phyloP scores from a whole-genome alignment of 2,888 invertebrate genomes.

The Ectemnius continuus region DNA sequence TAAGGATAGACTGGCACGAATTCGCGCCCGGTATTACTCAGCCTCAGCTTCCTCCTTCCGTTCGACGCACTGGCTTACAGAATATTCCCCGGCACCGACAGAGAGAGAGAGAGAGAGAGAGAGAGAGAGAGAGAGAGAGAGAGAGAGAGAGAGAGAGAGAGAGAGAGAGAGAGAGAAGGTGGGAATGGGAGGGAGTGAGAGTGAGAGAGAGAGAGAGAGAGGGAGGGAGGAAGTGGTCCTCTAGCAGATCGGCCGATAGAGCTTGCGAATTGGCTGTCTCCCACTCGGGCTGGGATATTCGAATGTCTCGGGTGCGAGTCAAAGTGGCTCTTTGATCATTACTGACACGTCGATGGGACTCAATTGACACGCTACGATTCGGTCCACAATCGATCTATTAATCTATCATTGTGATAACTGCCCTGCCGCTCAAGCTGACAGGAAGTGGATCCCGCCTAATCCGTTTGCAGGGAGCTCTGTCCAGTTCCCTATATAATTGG shows the following conservation, averaged over 20 bases:
- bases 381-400: slow-evolving; percentile 54
- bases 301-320: slow-evolving; percentile 25
- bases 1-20: slow-evolving; percentile 44
- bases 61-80: background rate
- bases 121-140: too few species aligned
- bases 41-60: slow-evolving; percentile 8
- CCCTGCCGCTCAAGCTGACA: slow-evolving; percentile 29
- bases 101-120: background rate
- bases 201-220: too few species aligned
- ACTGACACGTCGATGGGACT: slow-evolving; percentile 31
- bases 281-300: slow-evolving; percentile 19
- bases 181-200: too few species aligned
- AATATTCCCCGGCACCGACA: background rate
- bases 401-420: slow-evolving; percentile 36
- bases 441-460: slow-evolving; percentile 26
- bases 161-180: background rate
- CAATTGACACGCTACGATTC: slow-evolving; percentile 39
- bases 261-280: background rate
- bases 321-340: slow-evolving; percentile 60
- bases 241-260: background rate
- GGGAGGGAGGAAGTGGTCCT: too few species aligned
- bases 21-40: slow-evolving; percentile 12
- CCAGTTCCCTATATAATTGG: too few species aligned
- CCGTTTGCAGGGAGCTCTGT: slow-evolving; percentile 22
- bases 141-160: background rate